These are phyloP conservation scores for Rhea americana DNA, from an alignment of 2,113 vertebrate species.

Conservation along the genomic window DNA sequence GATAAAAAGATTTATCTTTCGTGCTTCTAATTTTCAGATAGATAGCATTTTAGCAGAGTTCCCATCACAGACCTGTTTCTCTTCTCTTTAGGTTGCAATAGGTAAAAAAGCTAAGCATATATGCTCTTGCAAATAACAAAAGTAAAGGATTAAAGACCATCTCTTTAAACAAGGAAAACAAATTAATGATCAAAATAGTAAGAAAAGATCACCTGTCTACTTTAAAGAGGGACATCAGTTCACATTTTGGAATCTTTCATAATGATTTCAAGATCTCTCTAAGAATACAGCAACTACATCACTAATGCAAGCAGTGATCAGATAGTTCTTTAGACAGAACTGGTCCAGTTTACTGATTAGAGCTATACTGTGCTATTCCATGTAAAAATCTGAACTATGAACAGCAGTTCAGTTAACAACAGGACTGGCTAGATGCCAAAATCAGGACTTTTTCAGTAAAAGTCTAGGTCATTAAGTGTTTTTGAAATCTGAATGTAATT, in stretches of 20 bases:
- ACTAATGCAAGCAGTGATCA: background rate
- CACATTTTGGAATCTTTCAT: background rate
- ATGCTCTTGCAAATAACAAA: background rate
- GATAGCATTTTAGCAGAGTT: background rate
- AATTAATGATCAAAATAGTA: background rate
- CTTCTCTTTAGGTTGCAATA: background rate
- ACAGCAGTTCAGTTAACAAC: background rate
- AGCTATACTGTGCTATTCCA: background rate
- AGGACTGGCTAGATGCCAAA: background rate
- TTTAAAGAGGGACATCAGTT: background rate
- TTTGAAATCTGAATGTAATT: background rate
- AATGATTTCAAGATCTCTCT: background rate
- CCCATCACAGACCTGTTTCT: background rate
- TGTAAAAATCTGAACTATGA: background rate
- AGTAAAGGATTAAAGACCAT: background rate
- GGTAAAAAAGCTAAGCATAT: background rate
- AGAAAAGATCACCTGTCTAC: background rate
- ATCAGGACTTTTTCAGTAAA: background rate
- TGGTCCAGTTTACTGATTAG: background rate
- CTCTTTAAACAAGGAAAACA: background rate
- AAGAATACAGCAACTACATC: background rate
- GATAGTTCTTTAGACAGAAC: background rate
- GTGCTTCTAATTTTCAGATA: background rate
- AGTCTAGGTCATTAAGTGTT: background rate
- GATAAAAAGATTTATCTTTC: background rate